phyloP scores from a whole-genome alignment of 2,797 vertebrate genomes.

The Limosa lapponica region DNA sequence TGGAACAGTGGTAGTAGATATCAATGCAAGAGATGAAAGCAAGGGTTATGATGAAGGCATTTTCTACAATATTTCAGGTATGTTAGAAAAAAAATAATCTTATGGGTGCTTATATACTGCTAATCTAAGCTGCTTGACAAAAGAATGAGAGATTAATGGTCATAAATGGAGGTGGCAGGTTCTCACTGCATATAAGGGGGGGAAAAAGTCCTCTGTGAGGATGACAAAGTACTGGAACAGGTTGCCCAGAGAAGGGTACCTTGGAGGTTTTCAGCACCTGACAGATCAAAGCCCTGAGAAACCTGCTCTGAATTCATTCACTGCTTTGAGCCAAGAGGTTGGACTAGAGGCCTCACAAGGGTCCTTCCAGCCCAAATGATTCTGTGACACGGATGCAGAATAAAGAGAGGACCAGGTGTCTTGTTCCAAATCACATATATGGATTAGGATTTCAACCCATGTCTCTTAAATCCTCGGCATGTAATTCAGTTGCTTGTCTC shows the following conservation, averaged over 20 bases:
- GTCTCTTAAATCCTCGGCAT: background rate
- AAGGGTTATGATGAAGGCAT: conserved; percentile 59
- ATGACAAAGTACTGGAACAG: background rate
- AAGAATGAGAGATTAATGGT: background rate
- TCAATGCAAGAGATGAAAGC: conserved; percentile 62
- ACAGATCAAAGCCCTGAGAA: background rate
- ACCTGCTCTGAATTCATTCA: background rate
- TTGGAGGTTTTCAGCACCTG: background rate
- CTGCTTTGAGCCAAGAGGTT: background rate
- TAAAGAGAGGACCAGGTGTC: background rate
- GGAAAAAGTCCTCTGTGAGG: background rate
- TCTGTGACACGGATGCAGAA: background rate
- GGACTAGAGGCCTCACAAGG: background rate
- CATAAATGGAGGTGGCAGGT: background rate
- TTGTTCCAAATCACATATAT: background rate
- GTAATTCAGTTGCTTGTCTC: background rate
- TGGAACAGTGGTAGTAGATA: conserved; percentile 49
- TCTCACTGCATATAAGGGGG: background rate
- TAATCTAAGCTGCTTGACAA: background rate
- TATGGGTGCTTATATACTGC: background rate
- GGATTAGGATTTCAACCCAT: background rate
- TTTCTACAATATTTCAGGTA: conserved; percentile 68
- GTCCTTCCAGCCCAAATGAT: background rate
- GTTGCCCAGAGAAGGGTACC: background rate
- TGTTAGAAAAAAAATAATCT: background rate